Conservation (phyloP, 2,888 invertebrate genomes). For the Noctua pronuba region DNA sequence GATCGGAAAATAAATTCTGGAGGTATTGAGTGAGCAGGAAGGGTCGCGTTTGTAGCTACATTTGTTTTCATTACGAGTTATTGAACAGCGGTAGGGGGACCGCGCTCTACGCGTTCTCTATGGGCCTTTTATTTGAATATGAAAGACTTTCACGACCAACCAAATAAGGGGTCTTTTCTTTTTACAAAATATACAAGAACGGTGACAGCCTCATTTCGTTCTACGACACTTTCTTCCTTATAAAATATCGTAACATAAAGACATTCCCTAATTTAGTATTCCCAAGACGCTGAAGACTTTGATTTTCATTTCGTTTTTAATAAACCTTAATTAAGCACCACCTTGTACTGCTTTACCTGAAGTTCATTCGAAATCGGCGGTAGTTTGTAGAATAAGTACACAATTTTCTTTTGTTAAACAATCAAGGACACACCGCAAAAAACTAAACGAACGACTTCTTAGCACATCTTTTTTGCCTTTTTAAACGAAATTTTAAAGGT, state of each 20-base stretch:
- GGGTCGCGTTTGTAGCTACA: conserved; percentile 81
- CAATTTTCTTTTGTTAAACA: conserved; percentile 14
- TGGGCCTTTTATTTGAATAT: conserved; percentile 78
- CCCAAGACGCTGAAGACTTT: conserved; percentile 28
- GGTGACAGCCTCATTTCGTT: conserved; percentile 37
- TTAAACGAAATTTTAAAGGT: conserved; percentile 16
- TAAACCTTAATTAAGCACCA: conserved; percentile 26
- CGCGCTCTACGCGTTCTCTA: conserved; percentile 74
- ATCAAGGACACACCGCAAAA: conserved; percentile 6
- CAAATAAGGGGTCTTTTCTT: conserved; percentile 57
- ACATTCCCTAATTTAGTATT: conserved; percentile 44
- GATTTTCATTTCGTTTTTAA: conserved; percentile 48
- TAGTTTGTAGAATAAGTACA: background rate
- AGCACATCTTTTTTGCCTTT: conserved; percentile 6
- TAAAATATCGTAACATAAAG: conserved; percentile 32
- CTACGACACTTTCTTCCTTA: conserved; percentile 29
- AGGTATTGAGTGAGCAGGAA: conserved; percentile 79
- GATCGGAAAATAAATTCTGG: conserved; percentile 77
- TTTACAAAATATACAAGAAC: conserved; percentile 49
- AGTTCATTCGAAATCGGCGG: conserved; percentile 27
- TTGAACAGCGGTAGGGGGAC: conserved; percentile 76
- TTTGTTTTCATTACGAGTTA: conserved; percentile 86
- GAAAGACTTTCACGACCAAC: conserved; percentile 71
- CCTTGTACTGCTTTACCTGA: conserved; percentile 29
- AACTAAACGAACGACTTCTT: conserved; percentile 21